Percentiles rank a stretch among this genome's conserved stretches.
Conservation (phyloP, 2,113 vertebrate species). For the Scomber colias region DNA sequence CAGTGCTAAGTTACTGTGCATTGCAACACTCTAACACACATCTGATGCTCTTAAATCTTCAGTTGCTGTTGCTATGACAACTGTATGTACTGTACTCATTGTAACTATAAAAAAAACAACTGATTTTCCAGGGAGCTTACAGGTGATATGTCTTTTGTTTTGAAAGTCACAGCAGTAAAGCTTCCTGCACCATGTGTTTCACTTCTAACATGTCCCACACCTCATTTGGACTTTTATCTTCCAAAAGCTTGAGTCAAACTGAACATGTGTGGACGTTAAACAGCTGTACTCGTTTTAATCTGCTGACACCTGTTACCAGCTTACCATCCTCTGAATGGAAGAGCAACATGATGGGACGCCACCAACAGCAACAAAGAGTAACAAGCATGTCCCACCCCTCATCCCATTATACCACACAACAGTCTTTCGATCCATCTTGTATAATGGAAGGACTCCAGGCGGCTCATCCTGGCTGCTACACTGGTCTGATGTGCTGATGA, state of each 20-base stretch:
- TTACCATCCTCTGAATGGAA: constrained; percentile 19
- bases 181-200: too few relatives aligned
- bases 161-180: background rate
- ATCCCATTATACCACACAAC: constrained; percentile 28
- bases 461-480: constrained; percentile 64
- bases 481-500: constrained; percentile 60
- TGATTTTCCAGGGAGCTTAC: too few relatives aligned
- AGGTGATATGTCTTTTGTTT: background rate
- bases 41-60: background rate
- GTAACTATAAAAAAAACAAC: too few relatives aligned
- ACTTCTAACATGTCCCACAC: background rate
- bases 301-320: constrained; percentile 18
- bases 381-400: constrained; percentile 4
- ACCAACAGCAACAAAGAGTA: constrained; percentile 3
- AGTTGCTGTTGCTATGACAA: background rate
- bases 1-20: background rate
- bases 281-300: background rate
- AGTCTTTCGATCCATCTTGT: constrained; percentile 45
- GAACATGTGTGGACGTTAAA: background rate
- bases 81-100: background rate
- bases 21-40: background rate
- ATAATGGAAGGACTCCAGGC: constrained; percentile 57
- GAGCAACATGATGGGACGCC: constrained; percentile 6
- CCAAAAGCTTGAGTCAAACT: background rate
- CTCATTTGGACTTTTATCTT: background rate